Base-by-base conservation (phyloP, 92 coral and sea anemone genomes). In the Porites lobata region DNA sequence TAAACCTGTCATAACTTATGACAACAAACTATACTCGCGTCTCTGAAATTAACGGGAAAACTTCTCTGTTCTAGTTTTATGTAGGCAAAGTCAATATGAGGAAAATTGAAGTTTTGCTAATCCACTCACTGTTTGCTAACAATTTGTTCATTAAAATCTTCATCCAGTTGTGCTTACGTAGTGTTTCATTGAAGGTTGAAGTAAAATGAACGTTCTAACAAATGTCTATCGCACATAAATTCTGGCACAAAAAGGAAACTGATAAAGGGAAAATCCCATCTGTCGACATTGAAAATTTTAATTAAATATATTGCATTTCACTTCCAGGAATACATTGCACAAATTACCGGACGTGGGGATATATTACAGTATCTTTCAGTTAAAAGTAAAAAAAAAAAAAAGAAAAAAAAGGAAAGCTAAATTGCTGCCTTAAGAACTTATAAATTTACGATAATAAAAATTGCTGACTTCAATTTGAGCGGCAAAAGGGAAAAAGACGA, bases 171-270 rank as follows among this genome's bases (percentile, higher is more conserved):
- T 38, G 32, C 20, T 15, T 19, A 18, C 19, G 19, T 26, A 78
- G 69, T 81, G 51, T 24, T 43, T 54, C 19, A 69, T 29, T 26
- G 32, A 56, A 18, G 51, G 24, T 17, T 19, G 6, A 13, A 29
- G 66, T 17, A 65, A 51, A 64, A 14, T 6, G 22, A 61, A 2
- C 7, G 38, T 5, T 7, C 7, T 12, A 61, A 65, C 84, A 79
- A 15, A 50, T 47, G 57, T 79, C 73, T 79, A 73, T 47, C 84
- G 62, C 22, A 18, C 20, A 79, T 10, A 72, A 1, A 51, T 65
- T 62, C 51, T 56, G 19, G 22, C 65, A 53, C 69, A 65, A 18
- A 15, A n/a, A 15, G 68, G n/a, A 11, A 73, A 73, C 2, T 73
- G 77, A 73, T 15, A 73, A 50, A 9, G 32, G 17, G 29, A 73